These are phyloP conservation scores for Cydia pomonella DNA, from an alignment of 1,140 invertebrate species.

Conservation along the genomic window DNA sequence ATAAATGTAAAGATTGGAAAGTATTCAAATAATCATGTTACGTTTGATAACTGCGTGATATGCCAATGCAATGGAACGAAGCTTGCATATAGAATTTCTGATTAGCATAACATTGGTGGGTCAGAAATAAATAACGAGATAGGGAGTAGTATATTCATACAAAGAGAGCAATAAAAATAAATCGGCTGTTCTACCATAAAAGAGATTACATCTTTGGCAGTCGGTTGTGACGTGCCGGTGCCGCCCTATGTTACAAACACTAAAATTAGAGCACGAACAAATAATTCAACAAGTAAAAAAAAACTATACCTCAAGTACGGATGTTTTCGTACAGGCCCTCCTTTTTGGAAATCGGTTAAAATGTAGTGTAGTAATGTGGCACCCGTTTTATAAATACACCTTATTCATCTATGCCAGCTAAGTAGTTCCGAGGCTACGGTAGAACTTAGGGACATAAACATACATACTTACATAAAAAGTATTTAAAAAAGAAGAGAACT, in stretches of 20 bases:
- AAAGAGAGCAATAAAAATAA: slow-evolving; percentile 28
- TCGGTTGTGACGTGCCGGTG: neutral
- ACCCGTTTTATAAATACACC: no score
- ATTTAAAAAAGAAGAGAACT: no score
- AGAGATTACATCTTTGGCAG: slow-evolving; percentile 30
- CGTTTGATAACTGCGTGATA: slow-evolving; percentile 11
- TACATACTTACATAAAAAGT: no score
- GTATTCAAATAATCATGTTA: neutral
- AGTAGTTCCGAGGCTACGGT: no score
- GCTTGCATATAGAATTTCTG: slow-evolving; percentile 5
- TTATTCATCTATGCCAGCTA: no score
- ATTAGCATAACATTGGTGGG: slow-evolving; percentile 17
- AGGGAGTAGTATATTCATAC: slow-evolving; percentile 14
- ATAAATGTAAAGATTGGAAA: neutral
- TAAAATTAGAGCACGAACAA: slow-evolving; percentile 22
- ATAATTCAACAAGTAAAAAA: no score
- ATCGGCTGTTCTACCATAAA: slow-evolving; percentile 14
- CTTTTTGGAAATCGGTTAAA: no score
- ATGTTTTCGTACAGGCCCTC: no score
- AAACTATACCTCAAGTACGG: no score
- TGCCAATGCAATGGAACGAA: slow-evolving; percentile 4
- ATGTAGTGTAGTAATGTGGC: no score
- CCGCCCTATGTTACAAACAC: slow-evolving; percentile 9
- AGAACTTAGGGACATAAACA: no score
- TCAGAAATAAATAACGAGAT: slow-evolving; percentile 29